phyloP scores from a whole-genome alignment of 2,113 vertebrate species.

The Muntiacus muntjak region DNA sequence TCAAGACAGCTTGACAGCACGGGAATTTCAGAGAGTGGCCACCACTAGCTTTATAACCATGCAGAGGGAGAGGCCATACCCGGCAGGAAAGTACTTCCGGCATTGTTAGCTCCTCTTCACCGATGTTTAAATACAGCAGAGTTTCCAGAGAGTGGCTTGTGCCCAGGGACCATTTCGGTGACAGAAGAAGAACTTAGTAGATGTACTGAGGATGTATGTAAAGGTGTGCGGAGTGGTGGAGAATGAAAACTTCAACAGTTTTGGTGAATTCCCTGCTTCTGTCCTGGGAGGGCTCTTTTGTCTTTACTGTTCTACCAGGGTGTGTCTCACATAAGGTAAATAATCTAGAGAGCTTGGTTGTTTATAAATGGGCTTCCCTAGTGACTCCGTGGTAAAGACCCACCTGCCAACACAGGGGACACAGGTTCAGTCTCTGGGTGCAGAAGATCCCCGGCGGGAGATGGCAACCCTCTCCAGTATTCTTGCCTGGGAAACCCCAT shows the following conservation, averaged over 20 bases:
- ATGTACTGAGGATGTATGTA: conserved; percentile 89
- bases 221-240: conserved; percentile 92
- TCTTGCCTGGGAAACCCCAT: background rate
- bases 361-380: conserved; percentile 65
- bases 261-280: conserved; percentile 82
- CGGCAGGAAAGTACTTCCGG: conserved; percentile 84
- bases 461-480: background rate
- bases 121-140: conserved; percentile 76
- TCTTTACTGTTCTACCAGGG: conserved; percentile 92
- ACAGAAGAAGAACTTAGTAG: conserved; percentile 86
- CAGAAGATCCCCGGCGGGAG: background rate
- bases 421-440: background rate
- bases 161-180: conserved; percentile 78
- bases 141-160: conserved; percentile 48
- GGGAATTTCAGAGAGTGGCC: conserved; percentile 91
- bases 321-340: conserved; percentile 91
- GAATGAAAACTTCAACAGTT: conserved; percentile 81
- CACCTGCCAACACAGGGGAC: rapidly evolving
- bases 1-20: conserved; percentile 83
- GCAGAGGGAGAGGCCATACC: conserved; percentile 81
- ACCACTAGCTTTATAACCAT: conserved; percentile 83
- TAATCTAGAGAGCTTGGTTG: background rate
- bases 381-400: background rate
- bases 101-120: conserved; percentile 84
- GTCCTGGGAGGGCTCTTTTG: conserved; percentile 87